These are phyloP conservation scores for Drosophila triauraria DNA, from an alignment of 1,140 invertebrate genomes.

Conservation along the genomic window DNA sequence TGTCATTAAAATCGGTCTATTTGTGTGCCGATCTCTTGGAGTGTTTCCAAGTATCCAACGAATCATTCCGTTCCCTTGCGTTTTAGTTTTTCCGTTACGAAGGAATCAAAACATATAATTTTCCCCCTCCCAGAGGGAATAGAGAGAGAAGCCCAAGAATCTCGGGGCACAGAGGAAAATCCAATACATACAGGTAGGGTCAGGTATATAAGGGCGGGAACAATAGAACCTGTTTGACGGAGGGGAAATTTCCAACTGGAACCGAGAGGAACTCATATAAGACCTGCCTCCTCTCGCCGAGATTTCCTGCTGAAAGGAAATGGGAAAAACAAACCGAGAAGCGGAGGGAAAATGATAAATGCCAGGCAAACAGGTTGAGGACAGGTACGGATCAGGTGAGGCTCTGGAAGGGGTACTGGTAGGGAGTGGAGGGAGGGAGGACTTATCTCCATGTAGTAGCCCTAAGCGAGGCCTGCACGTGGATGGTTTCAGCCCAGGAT, in stretches of 20 bases:
- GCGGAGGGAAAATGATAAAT: slow-evolving; percentile 75
- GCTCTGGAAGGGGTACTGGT: slow-evolving; percentile 9
- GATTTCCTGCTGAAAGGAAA: slow-evolving; percentile 75
- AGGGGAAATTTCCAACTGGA: slow-evolving; percentile 81
- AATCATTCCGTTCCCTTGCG: slow-evolving; percentile 27
- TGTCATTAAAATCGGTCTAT: slow-evolving; percentile 76
- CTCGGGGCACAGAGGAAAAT: slow-evolving; percentile 68
- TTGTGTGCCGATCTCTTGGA: slow-evolving; percentile 47
- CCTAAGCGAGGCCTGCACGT: slow-evolving; percentile 74
- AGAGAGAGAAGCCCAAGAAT: slow-evolving; percentile 38
- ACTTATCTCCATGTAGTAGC: slow-evolving; percentile 59
- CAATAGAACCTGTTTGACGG: slow-evolving; percentile 76
- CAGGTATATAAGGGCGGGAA: slow-evolving; percentile 26
- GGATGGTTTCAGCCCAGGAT: slow-evolving; percentile 34
- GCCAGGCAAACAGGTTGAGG: slow-evolving; percentile 73
- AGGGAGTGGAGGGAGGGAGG: slow-evolving; percentile 11
- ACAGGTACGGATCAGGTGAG: slow-evolving; percentile 58
- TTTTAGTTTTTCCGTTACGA: slow-evolving; percentile 73
- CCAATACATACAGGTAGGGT: slow-evolving; percentile 56
- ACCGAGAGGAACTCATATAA: slow-evolving; percentile 47
- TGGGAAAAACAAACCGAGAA: slow-evolving; percentile 69
- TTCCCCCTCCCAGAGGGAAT: slow-evolving; percentile 23
- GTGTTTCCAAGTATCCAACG: slow-evolving; percentile 43
- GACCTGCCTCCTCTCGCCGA: slow-evolving; percentile 46
- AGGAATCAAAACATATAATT: slow-evolving; percentile 82